Evolutionary conservation across 2,888 invertebrate species (phyloP), one percentile per base, ranked within the genome.

Genomic region (Ganaspis brasiliensis): DNA sequence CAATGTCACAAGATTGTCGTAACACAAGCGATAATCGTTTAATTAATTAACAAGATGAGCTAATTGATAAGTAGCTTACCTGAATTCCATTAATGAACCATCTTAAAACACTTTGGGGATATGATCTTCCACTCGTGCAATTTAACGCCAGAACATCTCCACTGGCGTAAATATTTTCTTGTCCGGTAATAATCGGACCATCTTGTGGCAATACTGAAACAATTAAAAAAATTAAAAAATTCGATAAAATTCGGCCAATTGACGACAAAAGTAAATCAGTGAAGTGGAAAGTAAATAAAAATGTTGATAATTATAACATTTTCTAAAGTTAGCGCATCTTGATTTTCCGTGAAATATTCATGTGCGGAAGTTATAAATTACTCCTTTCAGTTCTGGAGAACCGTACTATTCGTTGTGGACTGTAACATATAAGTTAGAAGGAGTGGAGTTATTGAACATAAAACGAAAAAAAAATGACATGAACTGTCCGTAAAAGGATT

Each of bases 51-150:
- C 12, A 37, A 8, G 21, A n/a, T 45, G 19, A 8, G 14, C 14
- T 52, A 19, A 52, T 52, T 52, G 16, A 52, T 52, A 72, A 9
- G n/a, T 40, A 67, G 72, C 87, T 88, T 83, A 93, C 93, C 91
- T 90, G 90, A 45, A 88, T 85, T 57, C 92, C 92, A 86, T 93
- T 93, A 89, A 93, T 91, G 89, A 91, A 92, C 93, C 93, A 93
- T 75, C 91, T 90, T 73, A 93, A 89, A 55, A 88, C 86, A 12
- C 93, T 92, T 3, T 92, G 89, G 31, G 93, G 93, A 85, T 91
- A 91, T 57, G 93, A 93, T 82, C 90, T 92, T 73, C 91, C 92
- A 56, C 93, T 93, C 21, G 93, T 93, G 87, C 93, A 93, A 88
- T 93, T 93, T 79, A 93, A 86, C 79, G 92, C 91, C 63, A 93